These are phyloP conservation scores for Diphyllodes magnificus DNA, from an alignment of 2,113 vertebrate species.

Conservation along the genomic window DNA sequence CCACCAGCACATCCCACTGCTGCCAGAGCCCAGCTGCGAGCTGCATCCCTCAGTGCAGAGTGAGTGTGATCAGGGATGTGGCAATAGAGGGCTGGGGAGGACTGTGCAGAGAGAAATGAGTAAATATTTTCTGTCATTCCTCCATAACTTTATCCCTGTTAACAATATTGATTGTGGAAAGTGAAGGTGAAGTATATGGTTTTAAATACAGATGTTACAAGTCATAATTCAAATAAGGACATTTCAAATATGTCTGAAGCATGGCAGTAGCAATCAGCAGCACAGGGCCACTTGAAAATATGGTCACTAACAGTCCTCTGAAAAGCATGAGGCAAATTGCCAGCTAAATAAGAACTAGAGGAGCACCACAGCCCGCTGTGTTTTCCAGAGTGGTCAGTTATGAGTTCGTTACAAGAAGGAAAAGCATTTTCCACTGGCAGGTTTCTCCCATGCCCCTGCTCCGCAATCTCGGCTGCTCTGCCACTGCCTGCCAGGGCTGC, in stretches of 20 bases:
- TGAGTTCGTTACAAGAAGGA: background rate
- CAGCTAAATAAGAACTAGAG: background rate
- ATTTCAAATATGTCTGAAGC: background rate
- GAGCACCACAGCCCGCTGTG: accelerated
- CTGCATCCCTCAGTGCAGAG: background rate
- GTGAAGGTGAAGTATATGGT: background rate
- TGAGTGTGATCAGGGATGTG: background rate
- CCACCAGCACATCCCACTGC: background rate
- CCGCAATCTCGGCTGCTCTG: background rate
- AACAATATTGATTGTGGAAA: slow-evolving; percentile 32
- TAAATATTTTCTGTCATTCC: slow-evolving; percentile 5
- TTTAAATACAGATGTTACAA: slow-evolving; percentile 22
- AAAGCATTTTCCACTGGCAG: background rate
- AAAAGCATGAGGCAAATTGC: background rate
- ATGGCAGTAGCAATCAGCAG: slow-evolving; percentile 3
- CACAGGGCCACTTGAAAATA: background rate
- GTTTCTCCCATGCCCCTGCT: background rate
- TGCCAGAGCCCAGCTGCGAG: background rate
- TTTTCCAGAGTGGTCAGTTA: background rate
- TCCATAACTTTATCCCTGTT: slow-evolving; percentile 4
- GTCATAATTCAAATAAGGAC: slow-evolving; percentile 32
- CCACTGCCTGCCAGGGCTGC: background rate
- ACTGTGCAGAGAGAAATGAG: background rate
- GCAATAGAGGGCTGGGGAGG: background rate
- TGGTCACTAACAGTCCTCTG: background rate